Base-by-base conservation (phyloP, 2,113 vertebrate genomes). In the Mastomys natalensis region DNA sequence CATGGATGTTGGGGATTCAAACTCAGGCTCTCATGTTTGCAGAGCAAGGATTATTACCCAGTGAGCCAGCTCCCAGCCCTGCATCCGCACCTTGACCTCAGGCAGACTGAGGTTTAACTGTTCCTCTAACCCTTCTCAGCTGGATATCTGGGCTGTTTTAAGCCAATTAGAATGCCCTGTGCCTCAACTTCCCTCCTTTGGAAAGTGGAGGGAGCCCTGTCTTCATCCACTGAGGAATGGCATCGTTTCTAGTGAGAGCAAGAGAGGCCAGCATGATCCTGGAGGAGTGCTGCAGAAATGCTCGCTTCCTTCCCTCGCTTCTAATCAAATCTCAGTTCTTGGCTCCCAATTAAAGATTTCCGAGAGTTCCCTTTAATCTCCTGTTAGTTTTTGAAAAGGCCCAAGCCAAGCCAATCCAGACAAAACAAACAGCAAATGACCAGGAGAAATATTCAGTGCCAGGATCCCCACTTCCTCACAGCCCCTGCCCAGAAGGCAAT, bases 261-360 rank as follows among this genome's bases (percentile, higher is more conserved):
- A 55, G 4, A 58, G 22, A 82, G 55, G 37, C 55, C 55, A 16
- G 22, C 51, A 19, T 37, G 43, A 40, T 3, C 6, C 4, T 58
- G 6, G 4, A 29, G 40, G 45, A 45, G 43, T 58, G 45, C 53
- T 64, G 86, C 24, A 92, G 85, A 86, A 91, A 92, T n/a, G 34
- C 62, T 89, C 34, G 5, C 40, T 81, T n/a, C 87, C 78, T 76
- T 62, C 68, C 55, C 51, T 87, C 31, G 10, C 40, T 89, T 95
- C 74, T 90, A 95, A 94, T 87, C 43, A 80, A 92, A 97, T 95
- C 90, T 82, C 95, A 97, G 86, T 74, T 95, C 85, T 96, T 85
- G 84, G 88, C 72, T 95, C 58, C 89, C 81, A 91, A 70, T 92
- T 88, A 94, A 95, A 96, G 89, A 97, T 95, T 96, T 96, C 78